Evolutionary conservation across 2,797 vertebrate species (phyloP).

Genomic region (Bothrops alternatus): DNA sequence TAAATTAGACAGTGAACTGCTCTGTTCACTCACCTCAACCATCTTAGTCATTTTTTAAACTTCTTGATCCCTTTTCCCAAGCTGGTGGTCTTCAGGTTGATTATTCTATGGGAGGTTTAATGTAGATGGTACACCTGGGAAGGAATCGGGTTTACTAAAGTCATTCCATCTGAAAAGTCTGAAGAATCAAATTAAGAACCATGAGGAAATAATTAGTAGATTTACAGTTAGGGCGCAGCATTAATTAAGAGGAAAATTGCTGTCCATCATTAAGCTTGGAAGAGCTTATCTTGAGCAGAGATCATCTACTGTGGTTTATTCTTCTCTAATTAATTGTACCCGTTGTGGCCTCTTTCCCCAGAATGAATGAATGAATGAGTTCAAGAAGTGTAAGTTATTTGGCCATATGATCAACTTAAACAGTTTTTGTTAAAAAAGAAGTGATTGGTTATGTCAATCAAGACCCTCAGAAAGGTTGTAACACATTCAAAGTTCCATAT

Average conservation of each 20-base stretch:
- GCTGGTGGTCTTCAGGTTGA: background rate
- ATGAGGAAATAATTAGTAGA: slow-evolving; percentile 5
- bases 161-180: background rate
- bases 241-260: background rate
- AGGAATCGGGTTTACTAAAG: background rate
- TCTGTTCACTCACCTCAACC: background rate
- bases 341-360: background rate
- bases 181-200: background rate
- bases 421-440: background rate
- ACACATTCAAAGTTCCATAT: background rate
- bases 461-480: background rate
- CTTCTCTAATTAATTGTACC: background rate
- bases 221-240: background rate
- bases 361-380: background rate
- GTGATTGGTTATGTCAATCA: background rate
- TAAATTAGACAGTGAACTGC: background rate
- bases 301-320: background rate
- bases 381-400: background rate
- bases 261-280: background rate
- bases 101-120: background rate
- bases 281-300: background rate
- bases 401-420: background rate
- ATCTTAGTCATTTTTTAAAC: background rate
- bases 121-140: background rate
- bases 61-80: background rate